A percentile compares a stretch with the other conserved stretches of the same genome.
Conservation (phyloP, 2,113 vertebrate genomes). For the Irena cyanogastra region DNA sequence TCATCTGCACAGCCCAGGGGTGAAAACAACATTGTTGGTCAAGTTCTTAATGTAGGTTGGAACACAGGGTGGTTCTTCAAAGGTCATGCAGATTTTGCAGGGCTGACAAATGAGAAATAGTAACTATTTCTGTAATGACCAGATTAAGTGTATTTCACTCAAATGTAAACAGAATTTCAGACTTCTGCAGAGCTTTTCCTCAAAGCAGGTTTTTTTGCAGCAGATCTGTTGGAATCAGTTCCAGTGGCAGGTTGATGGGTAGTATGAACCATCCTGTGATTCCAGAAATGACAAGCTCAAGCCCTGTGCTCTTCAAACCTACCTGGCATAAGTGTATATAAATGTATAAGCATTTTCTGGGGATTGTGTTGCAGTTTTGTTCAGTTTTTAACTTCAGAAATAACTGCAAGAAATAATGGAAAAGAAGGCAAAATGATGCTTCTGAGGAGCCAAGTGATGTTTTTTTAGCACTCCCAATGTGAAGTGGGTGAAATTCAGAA, state of each 20-base stretch:
- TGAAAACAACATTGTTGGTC: not conserved
- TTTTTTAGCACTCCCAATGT: not conserved
- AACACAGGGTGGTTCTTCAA: not conserved
- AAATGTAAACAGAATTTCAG: not conserved
- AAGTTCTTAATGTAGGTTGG: not conserved
- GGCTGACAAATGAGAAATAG: not conserved
- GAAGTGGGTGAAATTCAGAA: not conserved
- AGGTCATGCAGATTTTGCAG: not conserved
- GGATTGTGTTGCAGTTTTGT: not conserved
- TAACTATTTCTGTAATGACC: not conserved
- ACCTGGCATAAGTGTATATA: not conserved
- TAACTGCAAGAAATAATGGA: not conserved
- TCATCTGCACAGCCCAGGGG: not conserved
- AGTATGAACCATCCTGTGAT: not conserved
- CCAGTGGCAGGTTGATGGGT: not conserved
- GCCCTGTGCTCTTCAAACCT: not conserved
- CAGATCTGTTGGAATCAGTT: not conserved
- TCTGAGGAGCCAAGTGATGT: not conserved
- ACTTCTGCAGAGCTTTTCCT: not conserved
- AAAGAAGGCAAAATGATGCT: not conserved
- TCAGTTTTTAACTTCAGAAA: not conserved
- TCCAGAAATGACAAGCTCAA: not conserved
- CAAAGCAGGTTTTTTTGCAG: not conserved
- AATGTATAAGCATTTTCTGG: not conserved
- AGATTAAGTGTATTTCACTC: not conserved